Percentiles rank a stretch among this genome's conserved stretches.
These are phyloP conservation scores for Solen grandis DNA, from an alignment of 1,140 invertebrate genomes.

Conservation along the genomic window DNA sequence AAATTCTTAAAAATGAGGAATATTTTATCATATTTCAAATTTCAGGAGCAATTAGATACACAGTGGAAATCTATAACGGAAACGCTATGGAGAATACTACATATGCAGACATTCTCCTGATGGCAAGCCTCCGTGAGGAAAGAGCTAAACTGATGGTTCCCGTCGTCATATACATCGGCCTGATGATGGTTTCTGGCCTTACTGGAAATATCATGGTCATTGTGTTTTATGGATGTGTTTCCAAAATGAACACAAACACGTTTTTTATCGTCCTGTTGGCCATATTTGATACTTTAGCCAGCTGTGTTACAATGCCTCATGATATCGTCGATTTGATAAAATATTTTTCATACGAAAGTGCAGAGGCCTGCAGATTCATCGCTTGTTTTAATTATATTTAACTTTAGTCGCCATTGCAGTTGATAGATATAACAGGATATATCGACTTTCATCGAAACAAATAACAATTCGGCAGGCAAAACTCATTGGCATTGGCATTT, in stretches of 20 bases:
- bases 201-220: not conserved
- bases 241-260: not conserved
- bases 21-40: no score
- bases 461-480: not conserved
- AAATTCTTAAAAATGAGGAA: no score
- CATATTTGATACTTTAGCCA: not conserved
- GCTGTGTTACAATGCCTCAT: not conserved
- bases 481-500: not conserved
- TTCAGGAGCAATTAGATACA: no score
- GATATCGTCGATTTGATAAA: not conserved
- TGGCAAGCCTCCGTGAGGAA: no score
- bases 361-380: not conserved
- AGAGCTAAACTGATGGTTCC: not conserved
- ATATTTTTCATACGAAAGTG: not conserved
- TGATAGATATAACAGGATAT: not conserved
- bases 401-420: not conserved
- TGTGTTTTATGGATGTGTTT: not conserved
- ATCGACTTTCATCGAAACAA: not conserved
- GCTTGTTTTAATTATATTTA: not conserved
- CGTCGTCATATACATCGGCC: not conserved
- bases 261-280: not conserved
- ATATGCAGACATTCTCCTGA: no score
- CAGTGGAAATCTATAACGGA: no score
- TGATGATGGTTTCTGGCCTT: not conserved
- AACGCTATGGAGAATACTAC: no score